These are phyloP conservation scores for Sternarchorhynchus goeldii DNA, from an alignment of 2,797 vertebrate species.

Conservation along the genomic window DNA sequence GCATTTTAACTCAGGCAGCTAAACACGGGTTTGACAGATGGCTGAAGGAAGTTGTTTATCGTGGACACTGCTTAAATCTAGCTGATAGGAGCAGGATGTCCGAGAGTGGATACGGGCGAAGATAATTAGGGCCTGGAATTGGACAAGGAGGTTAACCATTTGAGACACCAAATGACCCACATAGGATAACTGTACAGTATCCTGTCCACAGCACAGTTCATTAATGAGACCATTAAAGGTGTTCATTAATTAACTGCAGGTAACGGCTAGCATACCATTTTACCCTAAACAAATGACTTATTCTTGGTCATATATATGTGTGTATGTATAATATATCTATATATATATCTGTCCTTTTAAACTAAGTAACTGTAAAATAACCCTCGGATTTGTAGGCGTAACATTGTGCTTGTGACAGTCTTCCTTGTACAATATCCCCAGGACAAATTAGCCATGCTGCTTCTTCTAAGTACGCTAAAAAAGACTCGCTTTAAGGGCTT, in stretches of 20 bases:
- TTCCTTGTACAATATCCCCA: conserved; percentile 73
- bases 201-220: conserved; percentile 28
- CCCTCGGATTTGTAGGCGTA: conserved; percentile 68
- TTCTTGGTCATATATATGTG: background rate
- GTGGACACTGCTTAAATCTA: conserved; percentile 38
- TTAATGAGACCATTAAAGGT: conserved; percentile 31
- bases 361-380: conserved; percentile 61
- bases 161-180: conserved; percentile 48
- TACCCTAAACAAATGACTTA: conserved; percentile 29
- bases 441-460: conserved; percentile 76
- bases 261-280: background rate
- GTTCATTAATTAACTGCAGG: conserved; percentile 44
- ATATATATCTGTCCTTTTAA: conserved; percentile 1
- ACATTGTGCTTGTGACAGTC: conserved; percentile 69
- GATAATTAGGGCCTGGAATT: conserved; percentile 70
- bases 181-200: conserved; percentile 40
- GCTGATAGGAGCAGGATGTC: conserved; percentile 47
- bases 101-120: conserved; percentile 71
- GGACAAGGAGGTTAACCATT: conserved; percentile 61
- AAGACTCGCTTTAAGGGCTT: conserved; percentile 69
- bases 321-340: background rate
- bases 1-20: conserved; percentile 41
- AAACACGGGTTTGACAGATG: conserved; percentile 48
- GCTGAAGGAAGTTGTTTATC: conserved; percentile 42
- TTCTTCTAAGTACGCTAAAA: conserved; percentile 71